These are phyloP conservation scores for Camarhynchus parvulus DNA, from an alignment of 2,113 vertebrate genomes.

Conservation along the genomic window DNA sequence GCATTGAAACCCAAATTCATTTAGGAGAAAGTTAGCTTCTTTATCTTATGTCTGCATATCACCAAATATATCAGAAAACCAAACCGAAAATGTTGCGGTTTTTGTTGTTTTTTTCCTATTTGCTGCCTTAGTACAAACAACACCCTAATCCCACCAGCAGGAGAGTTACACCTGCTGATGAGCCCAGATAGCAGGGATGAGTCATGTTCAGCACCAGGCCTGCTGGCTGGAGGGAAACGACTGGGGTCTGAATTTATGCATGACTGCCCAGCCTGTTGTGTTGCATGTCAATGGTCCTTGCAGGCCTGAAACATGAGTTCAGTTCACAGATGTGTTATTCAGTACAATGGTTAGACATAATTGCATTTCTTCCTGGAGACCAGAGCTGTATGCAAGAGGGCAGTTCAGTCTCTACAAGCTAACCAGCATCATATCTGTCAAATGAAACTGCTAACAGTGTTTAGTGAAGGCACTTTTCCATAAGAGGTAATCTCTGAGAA, in stretches of 20 bases:
- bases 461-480: background rate
- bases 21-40: background rate
- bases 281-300: background rate
- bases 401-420: background rate
- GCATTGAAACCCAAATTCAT: slow-evolving; percentile 1
- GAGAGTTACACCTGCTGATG: background rate
- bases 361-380: background rate
- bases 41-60: background rate
- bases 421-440: background rate
- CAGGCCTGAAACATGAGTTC: background rate
- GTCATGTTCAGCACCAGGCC: background rate
- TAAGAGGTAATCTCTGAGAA: background rate
- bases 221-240: background rate
- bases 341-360: background rate
- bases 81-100: background rate
- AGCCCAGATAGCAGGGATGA: background rate
- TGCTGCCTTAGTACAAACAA: background rate
- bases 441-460: background rate
- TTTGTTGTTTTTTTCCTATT: background rate
- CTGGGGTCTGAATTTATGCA: background rate
- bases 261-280: background rate
- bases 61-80: background rate
- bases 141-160: background rate
- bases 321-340: background rate
- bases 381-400: background rate